Evolutionary conservation across 2,888 invertebrate species (phyloP).

Genomic region (Andrena hattorfiana): DNA sequence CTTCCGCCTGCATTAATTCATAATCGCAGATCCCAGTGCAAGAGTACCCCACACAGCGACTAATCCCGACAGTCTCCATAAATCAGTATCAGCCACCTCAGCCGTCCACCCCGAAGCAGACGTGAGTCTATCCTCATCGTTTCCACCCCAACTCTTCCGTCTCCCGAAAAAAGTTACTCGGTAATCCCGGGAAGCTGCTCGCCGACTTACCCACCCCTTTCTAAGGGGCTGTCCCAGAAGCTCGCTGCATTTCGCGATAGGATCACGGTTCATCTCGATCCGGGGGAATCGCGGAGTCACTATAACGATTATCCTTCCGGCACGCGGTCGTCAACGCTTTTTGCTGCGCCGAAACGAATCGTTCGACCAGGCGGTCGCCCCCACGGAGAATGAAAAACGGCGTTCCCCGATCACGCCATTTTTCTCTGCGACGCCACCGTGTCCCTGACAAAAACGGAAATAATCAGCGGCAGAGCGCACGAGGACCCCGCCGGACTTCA

Average conservation of each 20-base stretch:
- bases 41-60: background rate
- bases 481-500: slow-evolving; percentile 48
- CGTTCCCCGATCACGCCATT: slow-evolving; percentile 66
- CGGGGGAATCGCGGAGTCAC: slow-evolving; percentile 1
- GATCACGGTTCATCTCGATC: background rate
- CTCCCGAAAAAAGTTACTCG: slow-evolving; percentile 8
- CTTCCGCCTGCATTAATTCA: background rate
- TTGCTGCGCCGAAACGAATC: slow-evolving; percentile 65
- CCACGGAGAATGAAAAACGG: slow-evolving; percentile 63
- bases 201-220: slow-evolving; percentile 29
- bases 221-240: background rate
- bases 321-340: slow-evolving; percentile 58
- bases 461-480: slow-evolving; percentile 59
- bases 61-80: slow-evolving; percentile 1
- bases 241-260: background rate
- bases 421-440: slow-evolving; percentile 55
- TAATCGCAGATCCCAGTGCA: background rate
- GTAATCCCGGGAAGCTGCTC: slow-evolving; percentile 42
- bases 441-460: slow-evolving; percentile 67
- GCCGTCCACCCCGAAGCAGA: slow-evolving; percentile 3
- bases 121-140: background rate
- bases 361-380: slow-evolving; percentile 35
- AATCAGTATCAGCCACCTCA: slow-evolving; percentile 17
- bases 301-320: slow-evolving; percentile 51
- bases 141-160: slow-evolving; percentile 9